phyloP scores from a whole-genome alignment of 2,797 vertebrate genomes.

The Molossus molossus region DNA sequence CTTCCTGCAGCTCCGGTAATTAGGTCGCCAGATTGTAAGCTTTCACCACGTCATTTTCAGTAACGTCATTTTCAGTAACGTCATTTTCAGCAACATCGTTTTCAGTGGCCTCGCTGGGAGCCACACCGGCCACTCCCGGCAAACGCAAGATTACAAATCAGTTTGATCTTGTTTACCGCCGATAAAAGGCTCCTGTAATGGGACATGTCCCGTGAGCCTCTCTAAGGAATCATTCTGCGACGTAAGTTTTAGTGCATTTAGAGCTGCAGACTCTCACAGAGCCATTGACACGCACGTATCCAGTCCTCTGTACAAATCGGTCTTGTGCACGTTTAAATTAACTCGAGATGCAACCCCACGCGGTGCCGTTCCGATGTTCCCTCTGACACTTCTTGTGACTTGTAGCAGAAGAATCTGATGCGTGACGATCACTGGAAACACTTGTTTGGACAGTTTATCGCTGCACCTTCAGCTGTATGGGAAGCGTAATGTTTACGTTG shows the following conservation, averaged over 20 bases:
- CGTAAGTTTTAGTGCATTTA: neutral
- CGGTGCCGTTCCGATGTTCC: too few relatives aligned
- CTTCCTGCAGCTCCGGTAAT: neutral
- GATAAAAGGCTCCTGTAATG: neutral
- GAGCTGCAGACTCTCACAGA: neutral
- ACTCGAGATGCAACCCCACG: neutral
- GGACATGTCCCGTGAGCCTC: too few relatives aligned
- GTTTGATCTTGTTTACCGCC: fast-evolving
- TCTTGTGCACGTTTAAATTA: neutral
- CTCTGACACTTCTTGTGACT: neutral
- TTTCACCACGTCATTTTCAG: neutral
- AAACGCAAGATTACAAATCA: neutral
- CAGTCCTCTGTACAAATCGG: too few relatives aligned
- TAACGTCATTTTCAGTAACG: too few relatives aligned
- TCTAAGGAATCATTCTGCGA: too few relatives aligned
- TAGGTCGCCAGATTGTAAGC: too few relatives aligned
- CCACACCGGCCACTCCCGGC: neutral
- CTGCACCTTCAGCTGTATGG: neutral
- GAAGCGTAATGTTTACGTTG: neutral
- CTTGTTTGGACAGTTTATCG: too few relatives aligned
- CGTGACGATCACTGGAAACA: fast-evolving
- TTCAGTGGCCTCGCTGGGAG: neutral
- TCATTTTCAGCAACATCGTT: neutral
- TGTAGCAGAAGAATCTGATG: too few relatives aligned
- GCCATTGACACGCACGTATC: too few relatives aligned